Conservation (phyloP, 1,140 invertebrate species). For the Rhagoletis zephyria region DNA sequence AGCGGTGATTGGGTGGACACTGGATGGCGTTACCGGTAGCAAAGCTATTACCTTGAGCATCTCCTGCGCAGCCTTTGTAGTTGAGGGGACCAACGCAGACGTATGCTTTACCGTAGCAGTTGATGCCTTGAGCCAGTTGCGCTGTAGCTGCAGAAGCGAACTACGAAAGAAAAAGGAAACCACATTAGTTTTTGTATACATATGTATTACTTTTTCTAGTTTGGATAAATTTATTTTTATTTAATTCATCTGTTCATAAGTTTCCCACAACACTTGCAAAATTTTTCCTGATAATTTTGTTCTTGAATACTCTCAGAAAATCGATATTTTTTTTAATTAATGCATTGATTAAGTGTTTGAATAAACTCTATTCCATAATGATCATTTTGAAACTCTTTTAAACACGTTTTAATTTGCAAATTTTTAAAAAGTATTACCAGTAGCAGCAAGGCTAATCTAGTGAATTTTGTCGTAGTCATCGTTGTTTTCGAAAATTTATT, state of each 20-base stretch:
- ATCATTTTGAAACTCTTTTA: not conserved
- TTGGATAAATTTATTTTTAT: no score
- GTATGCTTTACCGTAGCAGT: constrained; percentile 63
- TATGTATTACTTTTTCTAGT: no score
- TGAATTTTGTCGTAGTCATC: constrained; percentile 53
- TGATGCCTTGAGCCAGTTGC: constrained; percentile 50
- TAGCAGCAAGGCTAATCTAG: constrained; percentile 41
- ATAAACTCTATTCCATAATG: no score
- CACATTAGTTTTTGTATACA: not conserved
- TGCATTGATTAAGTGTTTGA: no score
- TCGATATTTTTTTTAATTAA: no score
- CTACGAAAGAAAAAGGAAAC: constrained; percentile 11
- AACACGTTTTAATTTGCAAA: not conserved
- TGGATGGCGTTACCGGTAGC: constrained; percentile 59
- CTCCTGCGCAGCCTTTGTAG: constrained; percentile 61
- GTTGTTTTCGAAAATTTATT: constrained; percentile 53
- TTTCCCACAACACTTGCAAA: no score
- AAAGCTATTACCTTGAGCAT: constrained; percentile 52
- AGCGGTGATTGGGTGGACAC: constrained; percentile 63
- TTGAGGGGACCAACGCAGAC: constrained; percentile 65
- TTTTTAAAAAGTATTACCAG: constrained; percentile 33
- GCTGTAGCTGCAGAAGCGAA: not conserved
- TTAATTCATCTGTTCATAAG: no score
- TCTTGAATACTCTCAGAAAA: no score
- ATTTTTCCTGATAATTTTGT: no score